phyloP scores from a whole-genome alignment of 2,113 vertebrate genomes.

The Dascyllus trimaculatus region DNA sequence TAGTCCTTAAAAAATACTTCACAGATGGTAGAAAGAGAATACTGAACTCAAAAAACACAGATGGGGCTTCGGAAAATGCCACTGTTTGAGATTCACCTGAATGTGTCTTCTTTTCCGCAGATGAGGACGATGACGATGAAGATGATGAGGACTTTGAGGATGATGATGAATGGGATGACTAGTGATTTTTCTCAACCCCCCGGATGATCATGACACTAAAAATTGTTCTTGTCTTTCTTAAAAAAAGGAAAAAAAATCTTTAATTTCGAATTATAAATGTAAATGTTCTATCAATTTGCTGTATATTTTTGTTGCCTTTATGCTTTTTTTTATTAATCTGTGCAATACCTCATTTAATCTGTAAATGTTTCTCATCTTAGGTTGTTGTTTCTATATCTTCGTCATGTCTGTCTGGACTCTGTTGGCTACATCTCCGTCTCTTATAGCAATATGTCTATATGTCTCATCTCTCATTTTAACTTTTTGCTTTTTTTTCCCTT shows the following conservation, averaged over 20 bases:
- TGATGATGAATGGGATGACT: constrained; percentile 98
- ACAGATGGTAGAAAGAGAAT: neutral
- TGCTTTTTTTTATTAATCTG: constrained; percentile 93
- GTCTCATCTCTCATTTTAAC: constrained; percentile 44
- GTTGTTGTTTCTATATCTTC: constrained; percentile 36
- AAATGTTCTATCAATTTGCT: constrained; percentile 96
- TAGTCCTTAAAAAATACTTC: neutral
- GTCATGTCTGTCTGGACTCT: constrained; percentile 1
- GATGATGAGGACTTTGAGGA: constrained; percentile 98
- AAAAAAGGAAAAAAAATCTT: constrained; percentile 77
- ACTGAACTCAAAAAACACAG: too few species aligned
- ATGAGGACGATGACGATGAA: constrained; percentile 96
- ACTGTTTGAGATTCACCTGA: too few species aligned
- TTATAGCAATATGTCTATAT: constrained; percentile 25
- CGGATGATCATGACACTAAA: constrained; percentile 90
- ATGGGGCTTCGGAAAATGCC: too few species aligned
- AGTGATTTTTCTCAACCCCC: constrained; percentile 77
- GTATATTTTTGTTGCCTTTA: constrained; percentile 98
- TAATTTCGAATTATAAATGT: constrained; percentile 92
- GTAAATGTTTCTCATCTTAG: constrained; percentile 89
- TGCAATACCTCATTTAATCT: constrained; percentile 99
- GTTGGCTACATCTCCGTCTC: constrained; percentile 26
- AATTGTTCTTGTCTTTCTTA: constrained; percentile 89
- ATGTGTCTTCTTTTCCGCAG: constrained; percentile 73
- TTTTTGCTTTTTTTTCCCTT: neutral